Conservation (phyloP, 2,888 invertebrate genomes). For the Idaea biselata region DNA sequence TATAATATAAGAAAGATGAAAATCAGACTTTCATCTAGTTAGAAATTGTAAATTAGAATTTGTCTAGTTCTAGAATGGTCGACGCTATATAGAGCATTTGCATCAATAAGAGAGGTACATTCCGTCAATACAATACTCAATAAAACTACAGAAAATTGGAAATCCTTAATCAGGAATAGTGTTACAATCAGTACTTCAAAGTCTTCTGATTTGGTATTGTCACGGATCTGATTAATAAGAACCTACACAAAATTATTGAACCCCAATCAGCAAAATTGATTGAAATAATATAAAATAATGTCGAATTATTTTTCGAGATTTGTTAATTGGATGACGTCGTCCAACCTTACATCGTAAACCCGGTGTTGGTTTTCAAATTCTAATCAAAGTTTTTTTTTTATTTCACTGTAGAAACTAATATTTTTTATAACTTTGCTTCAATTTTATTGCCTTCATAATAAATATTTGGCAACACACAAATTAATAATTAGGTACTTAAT, state of each 20-base stretch:
- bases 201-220: conserved; percentile 55
- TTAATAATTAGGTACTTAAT: conserved; percentile 4
- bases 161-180: conserved; percentile 36
- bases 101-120: conserved; percentile 27
- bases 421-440: background rate
- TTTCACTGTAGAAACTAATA: too few species aligned
- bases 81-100: conserved; percentile 30
- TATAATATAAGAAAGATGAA: conserved; percentile 41
- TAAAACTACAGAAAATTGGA: conserved; percentile 57
- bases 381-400: too few species aligned
- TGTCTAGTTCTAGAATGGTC: conserved; percentile 40
- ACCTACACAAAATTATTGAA: too few species aligned
- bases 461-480: conserved; percentile 9
- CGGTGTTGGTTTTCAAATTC: too few species aligned
- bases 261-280: too few species aligned
- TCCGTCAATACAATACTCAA: conserved; percentile 18
- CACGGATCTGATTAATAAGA: conserved; percentile 36
- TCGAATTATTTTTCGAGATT: too few species aligned
- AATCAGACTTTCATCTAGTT: conserved; percentile 44
- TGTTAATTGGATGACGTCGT: too few species aligned
- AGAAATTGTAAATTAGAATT: conserved; percentile 23
- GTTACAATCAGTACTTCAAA: conserved; percentile 51
- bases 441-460: background rate
- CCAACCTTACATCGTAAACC: too few species aligned
- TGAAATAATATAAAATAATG: too few species aligned